These are phyloP conservation scores for Cnemophilus loriae DNA, from an alignment of 2,113 vertebrate genomes.

Conservation along the genomic window DNA sequence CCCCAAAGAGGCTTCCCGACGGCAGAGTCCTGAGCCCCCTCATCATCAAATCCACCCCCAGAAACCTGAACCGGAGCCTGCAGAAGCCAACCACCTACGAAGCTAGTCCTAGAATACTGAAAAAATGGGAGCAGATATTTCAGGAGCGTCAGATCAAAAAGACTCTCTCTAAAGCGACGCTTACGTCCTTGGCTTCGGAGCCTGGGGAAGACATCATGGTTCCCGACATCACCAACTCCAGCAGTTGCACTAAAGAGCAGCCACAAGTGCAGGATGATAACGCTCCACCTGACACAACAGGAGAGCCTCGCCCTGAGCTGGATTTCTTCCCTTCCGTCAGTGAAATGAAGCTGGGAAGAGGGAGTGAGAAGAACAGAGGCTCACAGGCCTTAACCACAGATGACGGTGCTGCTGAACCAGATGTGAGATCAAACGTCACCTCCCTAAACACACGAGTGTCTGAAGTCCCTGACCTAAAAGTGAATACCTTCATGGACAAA, in stretches of 20 bases:
- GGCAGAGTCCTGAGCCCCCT: constrained; percentile 85
- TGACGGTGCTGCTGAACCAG: not conserved
- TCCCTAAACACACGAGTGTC: not conserved
- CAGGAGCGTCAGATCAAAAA: constrained; percentile 87
- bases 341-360: not conserved
- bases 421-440: not conserved
- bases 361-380: not conserved
- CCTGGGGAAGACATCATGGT: constrained; percentile 4
- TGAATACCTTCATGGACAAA: constrained; percentile 27
- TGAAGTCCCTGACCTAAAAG: not conserved
- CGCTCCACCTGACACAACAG: not conserved
- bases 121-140: constrained; percentile 93
- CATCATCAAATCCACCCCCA: constrained; percentile 92
- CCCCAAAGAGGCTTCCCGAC: constrained; percentile 89
- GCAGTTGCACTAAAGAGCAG: constrained; percentile 37
- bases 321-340: constrained; percentile 59
- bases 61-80: constrained; percentile 85
- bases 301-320: not conserved
- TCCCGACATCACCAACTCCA: not conserved
- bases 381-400: not conserved
- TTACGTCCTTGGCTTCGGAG: constrained; percentile 74
- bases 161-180: constrained; percentile 84
- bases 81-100: constrained; percentile 89
- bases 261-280: not conserved
- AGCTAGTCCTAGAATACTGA: constrained; percentile 87